These are phyloP conservation scores for Pachyrhynchus sulphureomaculatus DNA, from an alignment of 1,140 invertebrate genomes.

Conservation along the genomic window DNA sequence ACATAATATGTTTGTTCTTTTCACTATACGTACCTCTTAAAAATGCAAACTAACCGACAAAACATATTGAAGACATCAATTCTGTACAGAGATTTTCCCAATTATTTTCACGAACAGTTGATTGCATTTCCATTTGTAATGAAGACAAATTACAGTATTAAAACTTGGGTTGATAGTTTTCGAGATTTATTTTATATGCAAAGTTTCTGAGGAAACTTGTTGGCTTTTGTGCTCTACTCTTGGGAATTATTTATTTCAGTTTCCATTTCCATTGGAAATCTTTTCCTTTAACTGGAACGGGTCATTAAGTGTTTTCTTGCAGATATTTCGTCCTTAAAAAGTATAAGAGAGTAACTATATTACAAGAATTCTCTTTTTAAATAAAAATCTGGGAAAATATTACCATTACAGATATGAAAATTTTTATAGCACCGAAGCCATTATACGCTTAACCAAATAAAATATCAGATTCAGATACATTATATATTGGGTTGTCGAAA, in stretches of 20 bases:
- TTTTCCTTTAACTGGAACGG: too few relatives aligned
- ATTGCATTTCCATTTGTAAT: conserved; percentile 41
- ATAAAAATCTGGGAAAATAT: too few relatives aligned
- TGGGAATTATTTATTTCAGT: conserved; percentile 27
- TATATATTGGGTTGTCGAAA: too few relatives aligned
- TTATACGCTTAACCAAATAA: too few relatives aligned
- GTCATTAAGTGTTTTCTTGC: too few relatives aligned
- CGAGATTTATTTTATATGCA: conserved; percentile 39
- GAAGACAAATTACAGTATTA: conserved; percentile 43
- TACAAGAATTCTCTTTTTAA: too few relatives aligned
- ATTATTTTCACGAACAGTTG: conserved; percentile 40
- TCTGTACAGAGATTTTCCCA: conserved; percentile 23
- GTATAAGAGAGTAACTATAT: too few relatives aligned
- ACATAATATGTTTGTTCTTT: too few relatives aligned
- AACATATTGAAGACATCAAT: background rate
- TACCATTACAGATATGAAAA: too few relatives aligned
- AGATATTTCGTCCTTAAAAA: too few relatives aligned
- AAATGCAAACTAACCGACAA: conserved; percentile 6
- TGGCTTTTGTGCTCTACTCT: conserved; percentile 21
- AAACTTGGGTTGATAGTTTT: conserved; percentile 38
- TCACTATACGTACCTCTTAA: background rate
- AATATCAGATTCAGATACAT: too few relatives aligned
- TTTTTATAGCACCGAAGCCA: too few relatives aligned
- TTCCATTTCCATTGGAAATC: conserved; percentile 9
- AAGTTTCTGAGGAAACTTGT: conserved; percentile 32